Percentiles rank a stretch among this genome's conserved stretches.
These are phyloP conservation scores for Catharus bicknelli DNA, from an alignment of 2,113 vertebrate genomes.

Conservation along the genomic window DNA sequence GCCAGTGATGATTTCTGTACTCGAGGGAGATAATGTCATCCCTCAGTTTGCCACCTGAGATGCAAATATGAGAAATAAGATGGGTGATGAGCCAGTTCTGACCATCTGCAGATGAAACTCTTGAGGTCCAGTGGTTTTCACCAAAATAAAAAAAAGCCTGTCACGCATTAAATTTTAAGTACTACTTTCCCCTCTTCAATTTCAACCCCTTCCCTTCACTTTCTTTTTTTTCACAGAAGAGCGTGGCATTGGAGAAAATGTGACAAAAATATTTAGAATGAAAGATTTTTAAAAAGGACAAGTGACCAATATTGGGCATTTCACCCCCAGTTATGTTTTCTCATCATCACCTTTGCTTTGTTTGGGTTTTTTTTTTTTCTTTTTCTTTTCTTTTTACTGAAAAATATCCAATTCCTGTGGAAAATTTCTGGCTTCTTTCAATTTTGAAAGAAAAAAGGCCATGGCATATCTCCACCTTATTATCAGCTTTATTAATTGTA, in stretches of 20 bases:
- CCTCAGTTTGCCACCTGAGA: background rate
- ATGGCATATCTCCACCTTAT: background rate
- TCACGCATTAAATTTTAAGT: background rate
- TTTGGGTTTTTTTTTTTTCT: background rate
- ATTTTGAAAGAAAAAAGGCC: background rate
- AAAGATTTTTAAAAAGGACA: background rate
- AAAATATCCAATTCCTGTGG: background rate
- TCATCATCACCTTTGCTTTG: background rate
- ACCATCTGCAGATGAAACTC: background rate
- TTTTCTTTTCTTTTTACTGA: background rate
- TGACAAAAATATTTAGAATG: background rate
- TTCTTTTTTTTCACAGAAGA: background rate
- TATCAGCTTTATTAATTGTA: constrained; percentile 23
- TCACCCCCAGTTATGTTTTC: background rate
- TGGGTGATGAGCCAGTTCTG: background rate
- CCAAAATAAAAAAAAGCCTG: background rate
- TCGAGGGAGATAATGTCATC: background rate
- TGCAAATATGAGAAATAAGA: background rate
- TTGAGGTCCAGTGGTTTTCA: background rate
- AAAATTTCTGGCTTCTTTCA: background rate
- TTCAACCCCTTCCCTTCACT: background rate
- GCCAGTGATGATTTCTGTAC: background rate
- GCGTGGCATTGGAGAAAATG: background rate
- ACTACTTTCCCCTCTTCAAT: fast-evolving
- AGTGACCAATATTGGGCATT: background rate